phyloP scores from a whole-genome alignment of 2,797 vertebrate genomes.

The Gobionotothen gibberifrons region DNA sequence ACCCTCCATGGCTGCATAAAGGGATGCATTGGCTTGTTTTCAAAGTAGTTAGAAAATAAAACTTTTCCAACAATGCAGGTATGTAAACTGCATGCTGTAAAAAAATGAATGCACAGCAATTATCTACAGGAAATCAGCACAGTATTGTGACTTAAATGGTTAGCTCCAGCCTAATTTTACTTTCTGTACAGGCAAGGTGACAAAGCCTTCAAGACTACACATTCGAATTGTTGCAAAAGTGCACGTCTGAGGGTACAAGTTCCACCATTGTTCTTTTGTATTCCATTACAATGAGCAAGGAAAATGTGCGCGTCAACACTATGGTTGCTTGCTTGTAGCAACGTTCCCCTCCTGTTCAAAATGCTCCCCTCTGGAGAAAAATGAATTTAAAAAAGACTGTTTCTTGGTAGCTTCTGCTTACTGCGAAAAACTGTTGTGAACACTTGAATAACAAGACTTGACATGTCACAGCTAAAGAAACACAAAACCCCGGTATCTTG shows the following conservation, averaged over 20 bases:
- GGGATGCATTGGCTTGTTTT: neutral
- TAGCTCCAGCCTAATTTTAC: constrained; percentile 14
- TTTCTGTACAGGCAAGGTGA: constrained; percentile 30
- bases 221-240: constrained; percentile 55
- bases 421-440: constrained; percentile 72
- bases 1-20: neutral
- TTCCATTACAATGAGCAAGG: constrained; percentile 58
- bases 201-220: constrained; percentile 37
- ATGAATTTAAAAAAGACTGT: constrained; percentile 33
- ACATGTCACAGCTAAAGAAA: constrained; percentile 80
- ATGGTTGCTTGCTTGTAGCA: constrained; percentile 67
- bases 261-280: constrained; percentile 59
- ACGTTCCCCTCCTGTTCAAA: constrained; percentile 60
- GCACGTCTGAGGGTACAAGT: constrained; percentile 52
- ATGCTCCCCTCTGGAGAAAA: constrained; percentile 58
- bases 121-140: neutral
- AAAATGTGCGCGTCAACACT: constrained; percentile 66
- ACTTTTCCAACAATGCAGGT: neutral
- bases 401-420: constrained; percentile 77
- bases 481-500: constrained; percentile 68
- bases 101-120: constrained; percentile 27
- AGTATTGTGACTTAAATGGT: constrained; percentile 19
- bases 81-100: neutral
- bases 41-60: neutral
- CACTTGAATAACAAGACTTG: constrained; percentile 81